Evolutionary conservation across 2,797 vertebrate species (phyloP).

Genomic region (Sparus aurata): DNA sequence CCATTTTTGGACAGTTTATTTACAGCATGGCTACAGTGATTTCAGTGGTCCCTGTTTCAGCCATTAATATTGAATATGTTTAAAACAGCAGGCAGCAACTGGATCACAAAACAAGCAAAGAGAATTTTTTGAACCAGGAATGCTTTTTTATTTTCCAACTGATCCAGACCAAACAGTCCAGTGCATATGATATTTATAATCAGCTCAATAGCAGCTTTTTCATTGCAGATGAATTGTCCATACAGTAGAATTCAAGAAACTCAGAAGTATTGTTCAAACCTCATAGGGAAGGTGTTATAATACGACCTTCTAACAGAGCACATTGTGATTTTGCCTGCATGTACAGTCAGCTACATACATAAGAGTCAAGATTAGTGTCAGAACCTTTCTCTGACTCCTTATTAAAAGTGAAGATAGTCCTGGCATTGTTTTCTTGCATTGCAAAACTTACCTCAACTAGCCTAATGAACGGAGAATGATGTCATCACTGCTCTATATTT

Average conservation of each 20-base stretch:
- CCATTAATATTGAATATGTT: neutral
- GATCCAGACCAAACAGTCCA: neutral
- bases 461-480: slow-evolving; percentile 9
- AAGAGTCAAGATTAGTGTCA: neutral
- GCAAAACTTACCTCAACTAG: slow-evolving; percentile 3
- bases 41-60: neutral
- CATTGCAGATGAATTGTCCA: neutral
- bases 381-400: neutral
- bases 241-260: neutral
- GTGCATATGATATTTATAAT: neutral
- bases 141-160: neutral
- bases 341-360: neutral
- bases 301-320: neutral
- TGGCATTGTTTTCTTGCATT: neutral
- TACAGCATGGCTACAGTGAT: neutral
- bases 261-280: neutral
- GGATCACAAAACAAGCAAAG: neutral
- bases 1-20: neutral
- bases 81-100: neutral
- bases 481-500: neutral
- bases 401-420: neutral
- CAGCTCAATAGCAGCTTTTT: neutral
- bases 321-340: neutral
- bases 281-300: neutral
- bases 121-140: neutral